Conservation (phyloP, 2,888 invertebrate genomes). For the Drosophila nr. perissopoda region DNA sequence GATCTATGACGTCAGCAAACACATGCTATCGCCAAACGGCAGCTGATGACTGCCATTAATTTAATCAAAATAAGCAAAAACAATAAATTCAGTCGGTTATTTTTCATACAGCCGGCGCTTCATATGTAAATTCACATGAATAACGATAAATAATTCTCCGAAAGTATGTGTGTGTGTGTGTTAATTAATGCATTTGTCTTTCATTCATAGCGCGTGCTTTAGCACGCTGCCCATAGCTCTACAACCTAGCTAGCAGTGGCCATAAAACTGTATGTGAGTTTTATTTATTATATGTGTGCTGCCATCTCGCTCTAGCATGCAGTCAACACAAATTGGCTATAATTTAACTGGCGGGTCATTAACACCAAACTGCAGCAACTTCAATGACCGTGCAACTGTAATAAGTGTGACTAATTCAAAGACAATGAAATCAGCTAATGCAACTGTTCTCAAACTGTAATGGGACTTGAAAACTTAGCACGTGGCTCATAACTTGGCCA, state of each 20-base stretch:
- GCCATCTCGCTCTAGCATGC: constrained; percentile 40
- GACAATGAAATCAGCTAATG: constrained; percentile 1
- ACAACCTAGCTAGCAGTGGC: constrained; percentile 34
- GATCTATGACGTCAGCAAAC: constrained; percentile 54
- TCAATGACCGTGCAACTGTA: constrained; percentile 38
- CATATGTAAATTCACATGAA: constrained; percentile 53
- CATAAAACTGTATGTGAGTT: constrained; percentile 46
- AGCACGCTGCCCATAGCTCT: not conserved
- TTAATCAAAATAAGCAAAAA: constrained; percentile 24
- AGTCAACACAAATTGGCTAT: constrained; percentile 31
- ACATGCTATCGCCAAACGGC: constrained; percentile 8
- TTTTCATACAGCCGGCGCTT: constrained; percentile 47
- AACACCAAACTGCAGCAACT: constrained; percentile 57
- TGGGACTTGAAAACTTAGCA: constrained; percentile 1
- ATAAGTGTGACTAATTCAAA: constrained; percentile 39
- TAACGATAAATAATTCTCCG: constrained; percentile 8
- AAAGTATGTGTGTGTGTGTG: constrained; percentile 10
- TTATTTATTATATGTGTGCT: constrained; percentile 16
- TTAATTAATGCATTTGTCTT: constrained; percentile 49
- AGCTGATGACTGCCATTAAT: constrained; percentile 18
- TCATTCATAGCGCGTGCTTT: constrained; percentile 37
- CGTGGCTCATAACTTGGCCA: not conserved
- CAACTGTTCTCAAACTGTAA: constrained; percentile 21
- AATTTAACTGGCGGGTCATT: constrained; percentile 71
- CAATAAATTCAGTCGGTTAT: constrained; percentile 21